Base-by-base conservation (phyloP, 2,797 vertebrate genomes). In the Cuculus canorus region DNA sequence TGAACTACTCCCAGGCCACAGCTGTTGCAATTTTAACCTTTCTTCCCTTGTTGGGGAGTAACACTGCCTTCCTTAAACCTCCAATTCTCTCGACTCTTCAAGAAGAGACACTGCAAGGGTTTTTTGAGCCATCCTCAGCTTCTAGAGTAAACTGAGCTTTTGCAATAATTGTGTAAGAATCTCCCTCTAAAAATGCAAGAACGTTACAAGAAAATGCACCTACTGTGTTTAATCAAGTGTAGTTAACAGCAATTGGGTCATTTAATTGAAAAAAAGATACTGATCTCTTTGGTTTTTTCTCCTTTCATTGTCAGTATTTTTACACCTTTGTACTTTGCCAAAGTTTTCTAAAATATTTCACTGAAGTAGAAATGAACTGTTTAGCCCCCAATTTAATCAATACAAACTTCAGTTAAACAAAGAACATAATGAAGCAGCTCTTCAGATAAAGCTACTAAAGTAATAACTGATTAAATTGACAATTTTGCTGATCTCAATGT, bases 301-400 rank as follows among this genome's bases (percentile, higher is more conserved):
- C 15, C 24, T 52, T 77, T 56, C 16, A 25, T 8, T 35, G 17
- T 28, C 43, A 80, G 22, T 33, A 69, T 48, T 86, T 87, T 87
- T 48, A 91, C 11, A 3, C 13, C 11, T 6, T 65, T 23, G 39
- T 56, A 39, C 52, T 80, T 66, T 59, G 30, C 30, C 48, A n/a
- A 75, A 14, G 17, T 79, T 73, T 76, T 9, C 37, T 50, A 72
- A 59, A 86, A 59, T 15, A 78, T 21, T 37, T 37, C 32, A 60
- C 33, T 28, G 0, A 78, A 65, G 17, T 45, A 24, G 48, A 75
- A 84, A 61, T 61, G 13, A 45, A 16, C 32, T 45, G 60, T 73
- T 71, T 79, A 69, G 22, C 64, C 37, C 14, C 32, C 33, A 84
- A 88, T 56, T 88, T 37, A 78, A 76, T 63, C 86, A 95, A 24